Conservation (phyloP, 2,113 vertebrate genomes). For the Oncorhynchus nerka region DNA sequence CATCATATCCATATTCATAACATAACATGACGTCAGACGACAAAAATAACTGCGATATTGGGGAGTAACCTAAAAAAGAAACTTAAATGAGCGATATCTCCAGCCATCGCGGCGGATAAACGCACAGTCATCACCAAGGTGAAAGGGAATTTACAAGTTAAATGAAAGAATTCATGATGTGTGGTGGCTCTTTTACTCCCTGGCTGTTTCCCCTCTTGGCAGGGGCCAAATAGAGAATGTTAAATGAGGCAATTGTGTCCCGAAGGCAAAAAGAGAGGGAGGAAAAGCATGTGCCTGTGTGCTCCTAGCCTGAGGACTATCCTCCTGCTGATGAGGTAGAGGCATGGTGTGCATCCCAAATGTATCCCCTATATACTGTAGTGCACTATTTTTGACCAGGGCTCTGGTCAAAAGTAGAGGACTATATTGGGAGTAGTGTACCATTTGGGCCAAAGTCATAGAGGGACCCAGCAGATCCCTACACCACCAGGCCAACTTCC, state of each 20-base stretch:
- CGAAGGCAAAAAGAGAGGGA: conserved; percentile 63
- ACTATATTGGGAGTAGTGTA: too few species aligned
- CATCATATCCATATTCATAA: conserved; percentile 69
- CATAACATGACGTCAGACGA: conserved; percentile 61
- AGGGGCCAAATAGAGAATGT: conserved; percentile 78
- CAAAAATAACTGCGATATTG: conserved; percentile 56
- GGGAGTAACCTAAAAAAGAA: conserved; percentile 55
- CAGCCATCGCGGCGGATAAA: conserved; percentile 49
- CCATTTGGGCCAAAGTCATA: too few species aligned
- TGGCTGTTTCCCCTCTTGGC: conserved; percentile 74
- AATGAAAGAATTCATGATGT: conserved; percentile 78
- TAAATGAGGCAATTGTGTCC: conserved; percentile 81
- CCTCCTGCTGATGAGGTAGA: conserved; percentile 62
- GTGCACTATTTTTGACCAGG: too few species aligned
- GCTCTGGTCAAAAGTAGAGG: too few species aligned
- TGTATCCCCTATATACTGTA: too few species aligned
- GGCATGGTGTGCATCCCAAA: too few species aligned
- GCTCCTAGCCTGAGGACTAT: conserved; percentile 65
- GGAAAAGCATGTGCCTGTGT: conserved; percentile 48
- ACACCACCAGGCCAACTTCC: conserved; percentile 37
- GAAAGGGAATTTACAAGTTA: conserved; percentile 71
- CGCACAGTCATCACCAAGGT: conserved; percentile 72
- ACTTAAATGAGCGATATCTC: conserved; percentile 75
- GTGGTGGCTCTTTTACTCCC: conserved; percentile 67
- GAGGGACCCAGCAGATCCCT: conserved; percentile 7